phyloP scores from a whole-genome alignment of 2,888 invertebrate genomes.

The Agonopterix subpropinquella region DNA sequence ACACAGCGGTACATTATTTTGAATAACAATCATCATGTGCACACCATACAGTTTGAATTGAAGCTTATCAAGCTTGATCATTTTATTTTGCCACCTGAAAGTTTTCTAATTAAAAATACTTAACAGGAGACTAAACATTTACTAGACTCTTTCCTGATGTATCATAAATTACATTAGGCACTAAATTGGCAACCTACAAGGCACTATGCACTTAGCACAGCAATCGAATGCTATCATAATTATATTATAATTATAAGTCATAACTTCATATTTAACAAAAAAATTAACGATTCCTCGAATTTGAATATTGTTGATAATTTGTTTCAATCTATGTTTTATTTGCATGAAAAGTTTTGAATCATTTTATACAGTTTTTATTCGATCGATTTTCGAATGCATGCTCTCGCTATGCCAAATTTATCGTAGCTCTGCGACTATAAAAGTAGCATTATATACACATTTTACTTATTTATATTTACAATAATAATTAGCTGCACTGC shows the following conservation, averaged over 20 bases:
- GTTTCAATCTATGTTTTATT: conserved; percentile 6
- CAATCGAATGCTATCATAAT: conserved; percentile 32
- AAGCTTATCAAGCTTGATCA: conserved; percentile 16
- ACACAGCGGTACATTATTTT: no score
- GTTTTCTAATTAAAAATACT: conserved; percentile 9
- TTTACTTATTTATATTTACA: conserved; percentile 57
- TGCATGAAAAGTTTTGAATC: conserved; percentile 1
- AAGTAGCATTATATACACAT: conserved; percentile 57
- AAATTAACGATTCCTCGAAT: not conserved
- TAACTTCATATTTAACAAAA: conserved; percentile 10
- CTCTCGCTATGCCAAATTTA: conserved; percentile 4
- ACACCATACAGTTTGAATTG: conserved; percentile 14
- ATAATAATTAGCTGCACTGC: conserved; percentile 51
- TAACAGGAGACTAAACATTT: conserved; percentile 14
- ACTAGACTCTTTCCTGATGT: conserved; percentile 34
- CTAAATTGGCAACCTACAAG: conserved; percentile 78
- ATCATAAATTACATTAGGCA: conserved; percentile 55
- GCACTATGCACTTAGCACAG: conserved; percentile 76
- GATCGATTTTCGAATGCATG: not conserved
- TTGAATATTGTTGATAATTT: not conserved
- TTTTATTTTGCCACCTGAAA: conserved; percentile 13
- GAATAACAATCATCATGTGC: not conserved
- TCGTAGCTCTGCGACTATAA: conserved; percentile 23
- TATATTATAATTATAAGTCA: conserved; percentile 2
- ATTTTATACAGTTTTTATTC: not conserved